Base-by-base conservation (phyloP, 2,797 vertebrate species). In the Tangara arthus region DNA sequence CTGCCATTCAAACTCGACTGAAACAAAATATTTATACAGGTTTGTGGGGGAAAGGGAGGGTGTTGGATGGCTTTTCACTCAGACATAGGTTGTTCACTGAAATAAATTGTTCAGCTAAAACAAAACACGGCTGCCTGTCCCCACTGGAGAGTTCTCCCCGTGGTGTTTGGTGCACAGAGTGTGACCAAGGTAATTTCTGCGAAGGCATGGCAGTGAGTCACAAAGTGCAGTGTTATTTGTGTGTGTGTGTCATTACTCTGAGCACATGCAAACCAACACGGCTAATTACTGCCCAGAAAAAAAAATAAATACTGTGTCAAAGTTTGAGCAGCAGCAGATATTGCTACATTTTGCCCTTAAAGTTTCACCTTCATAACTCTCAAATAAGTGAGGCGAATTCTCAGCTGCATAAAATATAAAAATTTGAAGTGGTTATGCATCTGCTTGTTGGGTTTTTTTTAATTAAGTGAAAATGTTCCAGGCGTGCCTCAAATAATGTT, bases 201-300 rank as follows among this genome's bases (percentile, higher is more conserved):
- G 55, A 97, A 96, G 95, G 95, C 95, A 96, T 88, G 70, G 80
- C 18, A 4, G 53, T 97, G 96, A 97, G 64, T 97, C 96, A 97
- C 89, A 90, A 84, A 91, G 84, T 89, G 30, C 50, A 80, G 73
- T 47, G 73, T 82, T 94, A 82, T 93, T 96, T 61, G 61, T 90
- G 87, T 84, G 90, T 94, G 4, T 69, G 66, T 70, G 88, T 91
- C 91, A 96, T 88, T 95, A 78, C 41, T 89, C 84, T 71, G 89
- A 91, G 93, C 80, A 84, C 46, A 46, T 60, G 64, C 75, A 79
- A 82, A 41, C 42, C 68, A 46, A 78, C 82, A 47, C 44, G 47
- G 66, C 53, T 89, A 95, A 92, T 95, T 94, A 68, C 68, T 70
- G 14, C 46, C 39, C 0, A 2, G 28, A 19, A 28, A 66, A 63